These are phyloP conservation scores for Hydra vulgaris DNA, from an alignment of 30 jellyfish, hydroid and myxozoan genomes.

Conservation along the genomic window DNA sequence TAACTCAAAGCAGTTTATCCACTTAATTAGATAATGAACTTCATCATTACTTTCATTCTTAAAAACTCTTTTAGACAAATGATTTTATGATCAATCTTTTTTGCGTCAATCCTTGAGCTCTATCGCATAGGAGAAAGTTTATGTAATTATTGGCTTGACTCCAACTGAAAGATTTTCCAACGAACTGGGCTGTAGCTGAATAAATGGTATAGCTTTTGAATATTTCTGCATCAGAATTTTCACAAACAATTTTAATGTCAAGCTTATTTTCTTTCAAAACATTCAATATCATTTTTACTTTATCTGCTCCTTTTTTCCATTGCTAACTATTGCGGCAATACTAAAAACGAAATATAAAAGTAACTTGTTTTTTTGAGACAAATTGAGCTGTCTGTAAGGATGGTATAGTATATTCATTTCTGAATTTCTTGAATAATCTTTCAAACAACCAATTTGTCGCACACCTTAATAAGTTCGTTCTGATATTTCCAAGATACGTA, in stretches of 20 bases:
- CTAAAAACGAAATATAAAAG: not conserved
- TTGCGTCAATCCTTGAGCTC: not conserved
- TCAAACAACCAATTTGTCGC: not conserved
- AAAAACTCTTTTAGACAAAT: too few species aligned
- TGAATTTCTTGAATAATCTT: not conserved
- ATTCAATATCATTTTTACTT: not conserved
- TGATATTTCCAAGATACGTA: too few species aligned
- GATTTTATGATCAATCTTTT: too few species aligned
- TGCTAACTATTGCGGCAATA: not conserved
- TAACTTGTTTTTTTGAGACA: too few species aligned
- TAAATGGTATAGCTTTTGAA: not conserved
- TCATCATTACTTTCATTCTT: too few species aligned
- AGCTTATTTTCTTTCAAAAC: not conserved
- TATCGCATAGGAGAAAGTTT: not conserved
- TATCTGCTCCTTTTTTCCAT: not conserved
- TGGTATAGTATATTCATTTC: not conserved
- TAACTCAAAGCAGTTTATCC: too few species aligned
- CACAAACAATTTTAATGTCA: not conserved
- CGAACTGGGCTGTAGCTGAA: not conserved
- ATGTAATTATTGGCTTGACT: not conserved
- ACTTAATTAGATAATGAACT: too few species aligned
- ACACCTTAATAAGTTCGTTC: too few species aligned
- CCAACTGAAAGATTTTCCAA: not conserved
- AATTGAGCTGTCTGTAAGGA: not conserved
- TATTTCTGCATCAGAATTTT: not conserved